phyloP scores from a whole-genome alignment of 2,888 invertebrate species.

The Pachliopta kotzebuea region DNA sequence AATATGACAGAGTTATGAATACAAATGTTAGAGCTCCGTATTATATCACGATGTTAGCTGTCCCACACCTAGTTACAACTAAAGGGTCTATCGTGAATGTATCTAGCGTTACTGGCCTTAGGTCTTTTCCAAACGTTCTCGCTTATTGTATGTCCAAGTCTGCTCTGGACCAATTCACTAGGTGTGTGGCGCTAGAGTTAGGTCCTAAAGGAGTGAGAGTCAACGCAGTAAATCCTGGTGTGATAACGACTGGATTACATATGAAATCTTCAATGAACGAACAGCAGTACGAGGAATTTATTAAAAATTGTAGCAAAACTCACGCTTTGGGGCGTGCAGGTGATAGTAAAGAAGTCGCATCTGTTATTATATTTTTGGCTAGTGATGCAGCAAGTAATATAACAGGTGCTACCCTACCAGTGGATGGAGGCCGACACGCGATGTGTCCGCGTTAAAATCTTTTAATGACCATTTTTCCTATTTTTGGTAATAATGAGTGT shows the following conservation, averaged over 20 bases:
- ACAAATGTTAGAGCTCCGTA: slow-evolving; percentile 90
- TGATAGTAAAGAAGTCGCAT: slow-evolving; percentile 90
- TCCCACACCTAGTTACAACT: slow-evolving; percentile 88
- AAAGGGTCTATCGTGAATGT: slow-evolving; percentile 95
- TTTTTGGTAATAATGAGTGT: not conserved
- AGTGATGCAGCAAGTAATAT: slow-evolving; percentile 91
- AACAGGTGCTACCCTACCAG: slow-evolving; percentile 90
- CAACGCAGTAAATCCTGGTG: slow-evolving; percentile 96
- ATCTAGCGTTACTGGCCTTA: slow-evolving; percentile 93
- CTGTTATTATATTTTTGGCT: slow-evolving; percentile 93
- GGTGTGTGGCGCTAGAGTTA: slow-evolving; percentile 92
- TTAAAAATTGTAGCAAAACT: slow-evolving; percentile 89
- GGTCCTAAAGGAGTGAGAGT: slow-evolving; percentile 90
- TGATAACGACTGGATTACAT: slow-evolving; percentile 93
- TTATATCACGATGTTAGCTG: slow-evolving; percentile 89
- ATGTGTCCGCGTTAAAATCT: slow-evolving; percentile 87
- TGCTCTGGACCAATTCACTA: slow-evolving; percentile 96
- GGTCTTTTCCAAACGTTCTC: slow-evolving; percentile 93
- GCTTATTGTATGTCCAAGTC: slow-evolving; percentile 96
- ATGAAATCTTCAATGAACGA: slow-evolving; percentile 89
- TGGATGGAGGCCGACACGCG: slow-evolving; percentile 94
- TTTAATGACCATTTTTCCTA: not conserved
- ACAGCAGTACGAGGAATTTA: slow-evolving; percentile 87
- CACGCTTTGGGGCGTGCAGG: slow-evolving; percentile 96
- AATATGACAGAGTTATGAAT: slow-evolving; percentile 93